Conservation (phyloP, 2,797 vertebrate genomes). For the Eupleurogrammus muticus region DNA sequence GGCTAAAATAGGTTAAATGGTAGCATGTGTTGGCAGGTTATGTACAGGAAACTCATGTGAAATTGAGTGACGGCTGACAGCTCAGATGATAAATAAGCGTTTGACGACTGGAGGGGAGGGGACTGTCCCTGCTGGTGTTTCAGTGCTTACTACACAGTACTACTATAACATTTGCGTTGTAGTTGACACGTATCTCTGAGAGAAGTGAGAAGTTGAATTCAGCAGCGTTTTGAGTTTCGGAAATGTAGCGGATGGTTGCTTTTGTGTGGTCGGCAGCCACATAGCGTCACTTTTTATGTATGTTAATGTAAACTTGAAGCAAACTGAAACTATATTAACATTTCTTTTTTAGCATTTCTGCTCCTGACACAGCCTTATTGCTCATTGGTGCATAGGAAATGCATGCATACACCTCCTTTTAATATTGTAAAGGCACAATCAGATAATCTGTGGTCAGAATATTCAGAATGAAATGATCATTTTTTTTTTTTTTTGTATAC, state of each 20-base stretch:
- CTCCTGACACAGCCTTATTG: not conserved
- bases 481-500: not conserved
- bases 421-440: not conserved
- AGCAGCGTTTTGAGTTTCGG: constrained; percentile 6
- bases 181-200: constrained; percentile 11
- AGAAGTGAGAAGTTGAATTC: constrained; percentile 39
- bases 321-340: too few relatives aligned
- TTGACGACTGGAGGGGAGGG: not conserved
- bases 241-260: too few relatives aligned
- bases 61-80: constrained; percentile 30
- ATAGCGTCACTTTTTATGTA: not conserved
- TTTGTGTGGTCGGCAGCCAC: not conserved
- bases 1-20: constrained; percentile 26
- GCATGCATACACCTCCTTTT: not conserved
- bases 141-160: constrained; percentile 35
- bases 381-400: not conserved
- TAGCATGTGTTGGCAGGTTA: constrained; percentile 34
- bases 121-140: constrained; percentile 53
- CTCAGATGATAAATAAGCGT: constrained; percentile 3
- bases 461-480: not conserved
- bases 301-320: not conserved
- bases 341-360: too few relatives aligned
- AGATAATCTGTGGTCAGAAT: not conserved
- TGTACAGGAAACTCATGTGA: constrained; percentile 41
- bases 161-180: constrained; percentile 29